These are phyloP conservation scores for Zosterops borbonicus DNA, from an alignment of 2,113 vertebrate genomes.

Conservation along the genomic window DNA sequence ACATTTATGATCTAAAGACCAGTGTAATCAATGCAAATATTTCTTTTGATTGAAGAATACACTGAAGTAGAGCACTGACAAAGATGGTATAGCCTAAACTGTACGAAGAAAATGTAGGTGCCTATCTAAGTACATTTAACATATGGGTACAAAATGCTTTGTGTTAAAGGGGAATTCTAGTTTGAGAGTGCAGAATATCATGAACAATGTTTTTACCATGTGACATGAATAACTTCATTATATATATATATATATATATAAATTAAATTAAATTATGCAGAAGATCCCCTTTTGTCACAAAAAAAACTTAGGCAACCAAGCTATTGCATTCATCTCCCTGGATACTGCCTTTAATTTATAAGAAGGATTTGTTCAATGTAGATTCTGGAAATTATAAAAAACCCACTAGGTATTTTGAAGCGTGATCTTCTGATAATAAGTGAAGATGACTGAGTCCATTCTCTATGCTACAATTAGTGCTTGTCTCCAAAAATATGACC, in stretches of 20 bases:
- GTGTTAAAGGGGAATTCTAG: neutral
- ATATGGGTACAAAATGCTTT: neutral
- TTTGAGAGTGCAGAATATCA: neutral
- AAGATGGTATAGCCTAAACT: neutral
- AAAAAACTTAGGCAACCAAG: neutral
- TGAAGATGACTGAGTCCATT: constrained; percentile 13
- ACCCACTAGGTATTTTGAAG: neutral
- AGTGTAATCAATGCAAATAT: neutral
- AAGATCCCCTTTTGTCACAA: neutral
- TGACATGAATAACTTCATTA: neutral
- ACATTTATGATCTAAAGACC: neutral
- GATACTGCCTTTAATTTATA: neutral
- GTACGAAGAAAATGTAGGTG: neutral
- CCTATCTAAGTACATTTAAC: neutral
- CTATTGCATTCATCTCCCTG: neutral
- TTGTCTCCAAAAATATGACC: neutral
- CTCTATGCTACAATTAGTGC: neutral
- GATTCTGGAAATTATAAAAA: neutral
- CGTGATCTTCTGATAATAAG: neutral
- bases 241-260: neutral
- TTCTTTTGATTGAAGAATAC: neutral
- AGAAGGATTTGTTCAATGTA: neutral
- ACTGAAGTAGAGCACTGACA: neutral
- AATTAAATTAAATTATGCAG: neutral
- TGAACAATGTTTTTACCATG: neutral